Evolutionary conservation across 2,113 vertebrate genomes (phyloP).

Genomic region (Alethe diademata): DNA sequence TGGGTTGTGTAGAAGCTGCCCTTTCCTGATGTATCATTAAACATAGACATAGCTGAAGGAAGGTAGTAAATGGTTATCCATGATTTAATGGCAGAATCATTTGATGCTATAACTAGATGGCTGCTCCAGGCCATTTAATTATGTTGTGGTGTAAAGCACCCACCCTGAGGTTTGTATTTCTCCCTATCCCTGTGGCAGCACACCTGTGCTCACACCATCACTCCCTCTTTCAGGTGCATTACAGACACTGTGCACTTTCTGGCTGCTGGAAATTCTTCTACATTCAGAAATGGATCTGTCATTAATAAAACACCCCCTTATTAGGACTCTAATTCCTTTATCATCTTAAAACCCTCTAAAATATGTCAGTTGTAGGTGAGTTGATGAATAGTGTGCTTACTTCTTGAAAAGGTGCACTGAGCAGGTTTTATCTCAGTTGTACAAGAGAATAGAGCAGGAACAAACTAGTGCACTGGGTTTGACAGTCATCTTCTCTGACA

Average conservation of each 20-base stretch:
- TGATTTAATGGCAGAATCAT: neutral
- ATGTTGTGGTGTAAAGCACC: fast-evolving
- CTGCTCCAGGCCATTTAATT: neutral
- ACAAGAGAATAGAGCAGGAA: neutral
- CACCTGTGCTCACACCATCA: neutral
- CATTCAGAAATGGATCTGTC: neutral
- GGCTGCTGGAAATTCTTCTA: neutral
- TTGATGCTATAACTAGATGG: neutral
- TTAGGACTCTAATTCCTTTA: neutral
- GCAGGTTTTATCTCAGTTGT: neutral
- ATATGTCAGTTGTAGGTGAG: neutral
- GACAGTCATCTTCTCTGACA: conserved; percentile 6
- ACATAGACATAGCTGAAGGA: neutral
- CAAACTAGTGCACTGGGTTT: neutral
- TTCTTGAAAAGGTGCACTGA: neutral
- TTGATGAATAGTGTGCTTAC: neutral
- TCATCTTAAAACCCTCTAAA: neutral
- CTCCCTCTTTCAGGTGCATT: neutral
- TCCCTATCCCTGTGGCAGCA: neutral
- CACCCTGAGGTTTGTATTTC: neutral
- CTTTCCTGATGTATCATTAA: neutral
- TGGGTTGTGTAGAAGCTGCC: neutral
- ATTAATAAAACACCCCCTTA: neutral
- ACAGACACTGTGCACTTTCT: neutral
- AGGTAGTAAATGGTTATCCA: neutral